Base-by-base conservation (phyloP, 2,113 vertebrate genomes). In the Rafetus swinhoei region DNA sequence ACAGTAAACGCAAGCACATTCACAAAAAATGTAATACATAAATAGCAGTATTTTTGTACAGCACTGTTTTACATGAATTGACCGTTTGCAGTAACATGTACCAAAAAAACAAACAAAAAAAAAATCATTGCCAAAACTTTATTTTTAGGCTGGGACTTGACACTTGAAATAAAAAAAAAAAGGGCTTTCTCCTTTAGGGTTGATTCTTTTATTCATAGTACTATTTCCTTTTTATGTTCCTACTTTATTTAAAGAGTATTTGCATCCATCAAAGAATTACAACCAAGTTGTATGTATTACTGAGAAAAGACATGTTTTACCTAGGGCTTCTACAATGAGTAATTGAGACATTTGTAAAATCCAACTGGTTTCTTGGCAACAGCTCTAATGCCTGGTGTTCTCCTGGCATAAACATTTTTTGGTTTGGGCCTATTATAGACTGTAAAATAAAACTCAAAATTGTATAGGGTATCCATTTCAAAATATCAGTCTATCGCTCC, bases 51-150 rank as follows among this genome's bases (percentile, higher is more conserved):
- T 72, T 80, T 19, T 87, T 5, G 69, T 82, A 81, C 79, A 86
- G 82, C 3, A 93, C 39, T 83, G 11, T 1, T 81, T 79, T 80
- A 54, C 9, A 21, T 85, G 60, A 85, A n/a, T 54, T 91, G 11
- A 11, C 45, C 62, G 39, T 9, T 9, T 82, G 7, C 62, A 84
- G 59, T 79, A 15, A 4, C 57, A 25, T 84, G 29, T 45, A 19
- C 12, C 57, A 50, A 79, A 65, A 72, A 45, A 39, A 39, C 72
- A n/a, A 18, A 69, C 57, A 53, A 79, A 65, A 69, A 39, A 39
- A 81, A n/a, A 18, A 69, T 27, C 77, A 81, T n/a, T 0, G 0
- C 24, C 1, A 59, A 74, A 57, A 45, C 19, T 39, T 82, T 15
- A 57, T 19, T 62, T 6, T 19, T 52, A 53, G 3, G 8, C n/a